Evolutionary conservation across 2,888 invertebrate genomes (phyloP).

Genomic region (Tinea pellionella): DNA sequence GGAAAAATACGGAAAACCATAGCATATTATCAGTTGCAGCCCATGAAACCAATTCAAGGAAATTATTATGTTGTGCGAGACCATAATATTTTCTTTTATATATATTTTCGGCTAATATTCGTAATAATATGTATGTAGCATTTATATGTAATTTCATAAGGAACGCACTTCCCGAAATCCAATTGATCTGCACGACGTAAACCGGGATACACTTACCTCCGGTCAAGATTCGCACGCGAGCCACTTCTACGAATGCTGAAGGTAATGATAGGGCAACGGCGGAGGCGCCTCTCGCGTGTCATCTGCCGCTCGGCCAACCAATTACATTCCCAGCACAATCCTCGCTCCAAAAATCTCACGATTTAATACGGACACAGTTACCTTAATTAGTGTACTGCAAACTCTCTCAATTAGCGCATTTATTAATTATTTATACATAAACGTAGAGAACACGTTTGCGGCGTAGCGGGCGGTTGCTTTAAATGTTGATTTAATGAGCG

Average conservation of each 20-base stretch:
- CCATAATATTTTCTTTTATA: neutral
- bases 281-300: constrained; percentile 9
- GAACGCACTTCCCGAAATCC: neutral
- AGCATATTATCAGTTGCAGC: neutral
- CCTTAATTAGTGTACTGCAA: constrained; percentile 1
- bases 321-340: constrained; percentile 4
- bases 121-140: neutral
- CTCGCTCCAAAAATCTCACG: constrained; percentile 8
- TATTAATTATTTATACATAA: constrained; percentile 11
- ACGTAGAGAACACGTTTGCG: constrained; percentile 10
- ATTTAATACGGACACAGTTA: constrained; percentile 8
- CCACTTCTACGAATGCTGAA: constrained; percentile 1
- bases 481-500: constrained; percentile 12
- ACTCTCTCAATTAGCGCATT: constrained; percentile 10
- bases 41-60: neutral
- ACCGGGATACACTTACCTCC: constrained; percentile 8
- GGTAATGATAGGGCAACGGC: constrained; percentile 8
- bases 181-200: neutral
- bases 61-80: neutral
- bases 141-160: neutral
- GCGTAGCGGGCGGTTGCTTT: constrained; percentile 13
- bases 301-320: neutral
- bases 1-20: neutral
- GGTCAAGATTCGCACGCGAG: constrained; percentile 7
- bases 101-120: neutral